Evolutionary conservation across 1,140 invertebrate genomes (phyloP).

Genomic region (Scaptomyza hsui): DNA sequence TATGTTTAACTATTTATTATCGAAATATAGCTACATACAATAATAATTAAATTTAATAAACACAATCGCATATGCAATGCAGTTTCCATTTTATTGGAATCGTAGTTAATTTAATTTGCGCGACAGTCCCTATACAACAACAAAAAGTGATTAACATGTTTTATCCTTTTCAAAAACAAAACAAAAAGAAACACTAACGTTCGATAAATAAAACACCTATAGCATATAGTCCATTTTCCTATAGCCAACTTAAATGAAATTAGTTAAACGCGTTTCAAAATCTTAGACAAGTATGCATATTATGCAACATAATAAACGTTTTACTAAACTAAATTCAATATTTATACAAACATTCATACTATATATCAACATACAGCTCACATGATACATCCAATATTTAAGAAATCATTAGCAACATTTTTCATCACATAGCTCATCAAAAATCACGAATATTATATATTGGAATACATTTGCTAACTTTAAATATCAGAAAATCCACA

Average conservation of each 20-base stretch:
- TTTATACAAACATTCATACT: conserved; percentile 15
- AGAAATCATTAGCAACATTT: conserved; percentile 49
- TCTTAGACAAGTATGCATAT: conserved; percentile 67
- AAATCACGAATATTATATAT: conserved; percentile 50
- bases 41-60: conserved; percentile 49
- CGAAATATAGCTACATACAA: conserved; percentile 74
- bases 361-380: conserved; percentile 36
- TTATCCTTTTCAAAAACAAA: conserved; percentile 46
- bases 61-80: conserved; percentile 24
- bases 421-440: conserved; percentile 36
- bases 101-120: conserved; percentile 80
- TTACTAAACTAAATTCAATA: conserved; percentile 54
- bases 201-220: conserved; percentile 52
- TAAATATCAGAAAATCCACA: conserved; percentile 32
- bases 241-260: conserved; percentile 75
- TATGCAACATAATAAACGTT: conserved; percentile 43
- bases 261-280: conserved; percentile 77
- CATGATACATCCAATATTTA: conserved; percentile 28
- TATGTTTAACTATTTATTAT: conserved; percentile 82
- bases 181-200: conserved; percentile 39
- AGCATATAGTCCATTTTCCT: conserved; percentile 72
- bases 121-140: conserved; percentile 67
- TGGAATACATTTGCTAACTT: conserved; percentile 57
- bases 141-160: conserved; percentile 73
- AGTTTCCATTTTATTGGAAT: conserved; percentile 38